phyloP scores from a whole-genome alignment of 2,888 invertebrate species.

The Nomada fucata region DNA sequence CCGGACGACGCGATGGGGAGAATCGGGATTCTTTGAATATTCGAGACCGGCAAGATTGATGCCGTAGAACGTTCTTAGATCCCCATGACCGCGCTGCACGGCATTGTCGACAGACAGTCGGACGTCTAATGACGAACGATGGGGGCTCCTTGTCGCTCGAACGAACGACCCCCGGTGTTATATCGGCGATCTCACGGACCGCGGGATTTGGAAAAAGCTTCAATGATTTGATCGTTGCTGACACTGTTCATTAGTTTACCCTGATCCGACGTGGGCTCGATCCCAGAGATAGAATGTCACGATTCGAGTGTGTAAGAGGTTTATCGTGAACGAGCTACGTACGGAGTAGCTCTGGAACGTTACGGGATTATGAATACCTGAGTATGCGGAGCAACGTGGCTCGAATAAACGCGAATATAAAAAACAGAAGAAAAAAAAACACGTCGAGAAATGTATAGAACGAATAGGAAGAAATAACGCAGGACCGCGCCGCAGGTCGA shows the following conservation, averaged over 20 bases:
- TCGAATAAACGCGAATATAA: too few relatives aligned
- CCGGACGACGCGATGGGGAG: conserved; percentile 45
- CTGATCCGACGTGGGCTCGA: background rate
- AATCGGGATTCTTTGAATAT: conserved; percentile 76
- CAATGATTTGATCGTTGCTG: conserved; percentile 35
- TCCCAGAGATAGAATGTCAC: background rate
- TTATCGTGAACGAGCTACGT: background rate
- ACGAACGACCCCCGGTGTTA: conserved; percentile 51
- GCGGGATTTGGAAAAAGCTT: conserved; percentile 40
- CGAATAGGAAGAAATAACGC: too few relatives aligned
- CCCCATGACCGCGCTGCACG: conserved; percentile 57
- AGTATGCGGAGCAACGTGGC: background rate
- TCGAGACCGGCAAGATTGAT: conserved; percentile 73
- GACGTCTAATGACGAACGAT: conserved; percentile 65
- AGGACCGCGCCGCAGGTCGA: background rate
- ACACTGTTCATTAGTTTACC: conserved; percentile 49
- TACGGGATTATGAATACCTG: background rate
- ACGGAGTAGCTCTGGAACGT: background rate
- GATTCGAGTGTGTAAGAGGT: conserved; percentile 11
- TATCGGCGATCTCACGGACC: conserved; percentile 48
- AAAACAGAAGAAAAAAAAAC: too few relatives aligned
- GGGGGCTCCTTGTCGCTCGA: conserved; percentile 40
- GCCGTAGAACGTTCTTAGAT: conserved; percentile 60
- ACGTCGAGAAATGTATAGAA: too few relatives aligned
- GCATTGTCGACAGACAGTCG: conserved; percentile 63